Conservation (phyloP, 2,113 vertebrate genomes). For the Nycticryphes semicollaris region DNA sequence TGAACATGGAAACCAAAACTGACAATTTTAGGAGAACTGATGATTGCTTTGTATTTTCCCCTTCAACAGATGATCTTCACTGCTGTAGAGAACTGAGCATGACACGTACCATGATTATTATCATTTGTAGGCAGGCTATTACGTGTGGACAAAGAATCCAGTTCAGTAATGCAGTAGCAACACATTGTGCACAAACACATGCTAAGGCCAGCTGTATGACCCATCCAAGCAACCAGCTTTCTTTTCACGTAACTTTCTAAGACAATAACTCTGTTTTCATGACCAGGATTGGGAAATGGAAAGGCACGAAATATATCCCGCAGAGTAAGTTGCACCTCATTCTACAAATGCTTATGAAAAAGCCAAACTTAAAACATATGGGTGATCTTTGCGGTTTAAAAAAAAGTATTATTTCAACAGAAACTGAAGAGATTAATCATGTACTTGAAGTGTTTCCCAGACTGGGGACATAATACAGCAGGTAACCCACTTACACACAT, state of each 20-base stretch:
- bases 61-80: background rate
- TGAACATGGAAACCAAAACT: constrained; percentile 1
- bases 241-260: background rate
- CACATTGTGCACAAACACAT: background rate
- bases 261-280: background rate
- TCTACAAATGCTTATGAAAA: background rate
- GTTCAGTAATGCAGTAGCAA: background rate
- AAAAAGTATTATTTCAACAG: background rate
- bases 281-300: background rate
- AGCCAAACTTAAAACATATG: background rate
- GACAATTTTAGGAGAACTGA: constrained; percentile 13
- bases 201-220: background rate
- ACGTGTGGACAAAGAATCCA: background rate
- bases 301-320: background rate
- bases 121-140: background rate
- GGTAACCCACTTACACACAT: background rate
- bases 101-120: background rate
- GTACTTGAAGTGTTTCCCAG: background rate
- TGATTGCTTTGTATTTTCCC: background rate
- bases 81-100: background rate
- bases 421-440: background rate
- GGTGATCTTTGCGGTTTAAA: background rate
- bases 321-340: background rate
- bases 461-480: background rate
- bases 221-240: background rate